These are phyloP conservation scores for Platysteira castanea DNA, from an alignment of 2,113 vertebrate species.

Conservation along the genomic window DNA sequence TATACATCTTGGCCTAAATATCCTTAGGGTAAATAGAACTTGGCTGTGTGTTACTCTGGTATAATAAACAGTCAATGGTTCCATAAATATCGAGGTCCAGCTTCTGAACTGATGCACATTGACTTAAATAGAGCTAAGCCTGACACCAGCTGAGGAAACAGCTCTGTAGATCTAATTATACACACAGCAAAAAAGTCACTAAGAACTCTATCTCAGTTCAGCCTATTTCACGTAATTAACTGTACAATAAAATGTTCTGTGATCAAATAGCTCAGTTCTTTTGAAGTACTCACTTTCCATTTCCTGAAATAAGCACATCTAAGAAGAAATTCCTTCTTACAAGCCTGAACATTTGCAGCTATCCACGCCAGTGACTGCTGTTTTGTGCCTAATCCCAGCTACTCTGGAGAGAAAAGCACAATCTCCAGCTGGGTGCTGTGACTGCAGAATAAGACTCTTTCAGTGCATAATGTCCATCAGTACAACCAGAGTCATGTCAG, in stretches of 20 bases:
- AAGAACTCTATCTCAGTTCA: slow-evolving; percentile 9
- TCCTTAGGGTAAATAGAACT: background rate
- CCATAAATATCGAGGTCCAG: background rate
- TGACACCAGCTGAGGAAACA: slow-evolving; percentile 29
- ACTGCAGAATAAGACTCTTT: background rate
- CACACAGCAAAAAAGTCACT: background rate
- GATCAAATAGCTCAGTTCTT: slow-evolving; percentile 21
- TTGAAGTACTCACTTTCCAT: slow-evolving; percentile 18
- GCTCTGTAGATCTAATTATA: slow-evolving; percentile 36
- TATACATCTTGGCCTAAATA: background rate
- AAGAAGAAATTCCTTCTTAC: background rate
- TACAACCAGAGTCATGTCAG: background rate
- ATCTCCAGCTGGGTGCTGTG: background rate
- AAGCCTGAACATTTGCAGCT: background rate
- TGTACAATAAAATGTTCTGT: slow-evolving; percentile 7
- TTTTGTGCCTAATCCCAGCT: background rate
- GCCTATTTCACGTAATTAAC: slow-evolving; percentile 29
- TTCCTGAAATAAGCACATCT: background rate
- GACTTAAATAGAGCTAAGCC: background rate
- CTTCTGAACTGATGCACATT: background rate
- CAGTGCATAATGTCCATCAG: background rate
- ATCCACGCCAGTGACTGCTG: background rate
- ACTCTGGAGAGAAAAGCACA: background rate
- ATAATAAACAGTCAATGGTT: background rate
- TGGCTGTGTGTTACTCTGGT: background rate